These are phyloP conservation scores for Tragelaphus scriptus DNA, from an alignment of 2,113 vertebrate genomes.

Conservation along the genomic window DNA sequence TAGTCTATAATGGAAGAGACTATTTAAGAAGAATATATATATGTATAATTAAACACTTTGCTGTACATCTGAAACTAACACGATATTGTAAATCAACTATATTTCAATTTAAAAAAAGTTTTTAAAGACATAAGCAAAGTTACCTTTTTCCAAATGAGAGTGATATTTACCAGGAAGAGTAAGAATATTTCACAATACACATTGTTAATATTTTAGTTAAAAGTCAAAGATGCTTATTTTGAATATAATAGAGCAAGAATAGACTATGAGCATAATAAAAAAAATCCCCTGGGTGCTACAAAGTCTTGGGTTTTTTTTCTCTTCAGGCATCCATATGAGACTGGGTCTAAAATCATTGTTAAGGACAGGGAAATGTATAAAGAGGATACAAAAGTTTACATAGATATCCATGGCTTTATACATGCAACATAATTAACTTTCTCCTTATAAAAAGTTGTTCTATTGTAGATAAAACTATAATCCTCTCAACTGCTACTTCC, in stretches of 20 bases:
- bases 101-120: neutral
- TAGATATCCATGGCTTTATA: neutral
- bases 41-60: neutral
- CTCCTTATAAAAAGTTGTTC: neutral
- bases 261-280: neutral
- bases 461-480: neutral
- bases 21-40: neutral
- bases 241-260: neutral
- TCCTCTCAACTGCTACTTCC: neutral
- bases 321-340: neutral
- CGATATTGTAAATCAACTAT: neutral
- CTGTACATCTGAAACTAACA: neutral
- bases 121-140: neutral
- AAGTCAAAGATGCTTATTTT: neutral
- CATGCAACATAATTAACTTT: neutral
- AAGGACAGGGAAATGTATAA: neutral
- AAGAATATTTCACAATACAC: neutral
- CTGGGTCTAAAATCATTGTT: neutral
- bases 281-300: neutral
- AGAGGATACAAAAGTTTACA: neutral
- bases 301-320: conserved; percentile 26
- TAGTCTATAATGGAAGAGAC: neutral
- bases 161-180: neutral
- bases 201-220: neutral
- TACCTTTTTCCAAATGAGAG: neutral